Conservation (phyloP, 2,797 vertebrate species). For the Heterohyrax brucei region DNA sequence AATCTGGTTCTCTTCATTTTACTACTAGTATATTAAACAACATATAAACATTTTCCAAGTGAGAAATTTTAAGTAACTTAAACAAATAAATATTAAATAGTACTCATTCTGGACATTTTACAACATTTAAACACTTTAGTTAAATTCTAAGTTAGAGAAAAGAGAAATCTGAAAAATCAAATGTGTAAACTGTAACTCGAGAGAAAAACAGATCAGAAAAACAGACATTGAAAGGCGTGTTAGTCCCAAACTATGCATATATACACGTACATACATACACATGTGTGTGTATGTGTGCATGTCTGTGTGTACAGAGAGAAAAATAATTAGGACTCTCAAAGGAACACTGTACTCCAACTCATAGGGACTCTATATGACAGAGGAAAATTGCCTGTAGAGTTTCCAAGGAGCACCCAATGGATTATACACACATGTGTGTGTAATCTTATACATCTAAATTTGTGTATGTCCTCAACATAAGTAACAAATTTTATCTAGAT, state of each 20-base stretch:
- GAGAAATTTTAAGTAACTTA: constrained; percentile 6
- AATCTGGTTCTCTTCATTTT: background rate
- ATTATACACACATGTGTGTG: too few species aligned
- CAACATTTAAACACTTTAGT: background rate
- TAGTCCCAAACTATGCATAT: background rate
- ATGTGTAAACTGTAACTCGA: background rate
- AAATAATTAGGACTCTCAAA: too few species aligned
- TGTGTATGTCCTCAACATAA: too few species aligned
- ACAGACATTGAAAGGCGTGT: background rate
- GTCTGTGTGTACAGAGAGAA: too few species aligned
- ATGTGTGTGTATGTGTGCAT: too few species aligned
- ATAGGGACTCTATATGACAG: too few species aligned
- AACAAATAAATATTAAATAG: constrained; percentile 33
- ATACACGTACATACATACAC: too few species aligned
- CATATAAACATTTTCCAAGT: background rate
- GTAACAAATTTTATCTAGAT: too few species aligned
- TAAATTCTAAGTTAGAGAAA: constrained; percentile 34
- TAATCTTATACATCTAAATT: too few species aligned
- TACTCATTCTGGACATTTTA: background rate
- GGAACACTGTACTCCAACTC: too few species aligned
- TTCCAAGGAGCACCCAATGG: too few species aligned
- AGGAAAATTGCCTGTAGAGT: too few species aligned
- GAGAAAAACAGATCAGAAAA: background rate
- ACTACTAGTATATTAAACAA: constrained; percentile 1
- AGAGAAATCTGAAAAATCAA: background rate